Base-by-base conservation (phyloP, 2,113 vertebrate species). In the Mesembrinibis cayennensis region DNA sequence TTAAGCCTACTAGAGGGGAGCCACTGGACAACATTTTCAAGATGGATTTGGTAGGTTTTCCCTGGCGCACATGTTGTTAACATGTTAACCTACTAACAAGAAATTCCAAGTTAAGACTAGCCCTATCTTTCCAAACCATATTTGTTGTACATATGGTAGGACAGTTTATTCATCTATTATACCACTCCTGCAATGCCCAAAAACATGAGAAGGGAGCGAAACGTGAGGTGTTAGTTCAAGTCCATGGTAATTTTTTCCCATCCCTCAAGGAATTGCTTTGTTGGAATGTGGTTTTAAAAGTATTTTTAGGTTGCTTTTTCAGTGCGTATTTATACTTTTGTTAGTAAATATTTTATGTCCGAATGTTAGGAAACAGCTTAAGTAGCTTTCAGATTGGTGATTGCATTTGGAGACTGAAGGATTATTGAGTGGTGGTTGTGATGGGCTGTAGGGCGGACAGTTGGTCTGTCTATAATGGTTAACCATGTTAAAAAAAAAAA, bases 261-360 rank as follows among this genome's bases (percentile, higher is more conserved):
- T 82, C 71, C 93, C 70, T 89, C 50, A 73, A 91, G 84, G 89
- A 92, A 80, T 83, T 72, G 38, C 70, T 91, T 55, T 27, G 58
- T 80, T 95, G 91, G 69, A 95, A 90, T 82, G 94, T 80, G 78
- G 82, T 63, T 97, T 95, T 89, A 21, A 8, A 76, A 88, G 55
- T 91, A 91, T 91, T 96, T 95, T 82, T 94, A 90, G 91, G 67
- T 71, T 91, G 67, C 32, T 78, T 94, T 92, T 96, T 81, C 55
- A 49, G 52, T 50, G 23, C 50, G 26, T 80, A 38, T 89, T 95
- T 91, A 63, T 95, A 72, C 32, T 93, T 91, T 72, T 87, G 56
- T 82, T 96, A 82, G 95, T 96, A 93, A 95, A 96, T 95, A 93
- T 95, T 96, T 93, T 80, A 93, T 92, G 82, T 76, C 62, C 9